phyloP scores from a whole-genome alignment of 2,888 invertebrate genomes.

The Therioaphis trifolii region DNA sequence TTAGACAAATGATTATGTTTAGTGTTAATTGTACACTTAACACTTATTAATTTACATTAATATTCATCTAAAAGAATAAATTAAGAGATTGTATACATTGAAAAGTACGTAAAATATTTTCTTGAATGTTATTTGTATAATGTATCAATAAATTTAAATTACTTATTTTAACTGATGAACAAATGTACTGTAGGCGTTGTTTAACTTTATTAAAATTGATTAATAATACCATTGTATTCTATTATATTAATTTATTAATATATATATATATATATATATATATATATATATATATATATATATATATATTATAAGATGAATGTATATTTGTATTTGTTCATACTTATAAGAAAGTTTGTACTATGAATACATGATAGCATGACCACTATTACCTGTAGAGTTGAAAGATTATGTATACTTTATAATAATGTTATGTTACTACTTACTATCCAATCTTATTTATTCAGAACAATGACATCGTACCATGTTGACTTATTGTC shows the following conservation, averaged over 20 bases:
- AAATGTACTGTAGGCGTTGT: conserved; percentile 37
- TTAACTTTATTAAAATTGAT: not conserved
- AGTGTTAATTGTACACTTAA: no score
- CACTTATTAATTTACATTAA: not conserved
- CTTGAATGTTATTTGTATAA: conserved; percentile 5
- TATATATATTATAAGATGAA: no score
- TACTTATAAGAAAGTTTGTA: not conserved
- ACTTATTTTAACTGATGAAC: conserved; percentile 19
- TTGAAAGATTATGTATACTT: conserved; percentile 4
- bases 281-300: no score
- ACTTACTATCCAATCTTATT: not conserved
- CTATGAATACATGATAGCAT: no score
- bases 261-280: conserved; percentile 9
- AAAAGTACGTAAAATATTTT: conserved; percentile 25
- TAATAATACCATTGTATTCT: conserved; percentile 8
- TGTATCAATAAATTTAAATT: conserved; percentile 25
- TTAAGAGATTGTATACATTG: conserved; percentile 23
- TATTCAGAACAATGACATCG: not conserved
- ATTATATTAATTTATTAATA: not conserved
- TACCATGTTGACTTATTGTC: conserved; percentile 20
- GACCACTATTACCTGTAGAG: not conserved
- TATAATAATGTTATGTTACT: not conserved
- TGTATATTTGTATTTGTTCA: conserved; percentile 25
- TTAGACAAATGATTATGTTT: not conserved
- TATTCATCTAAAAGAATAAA: conserved; percentile 8